Base-by-base conservation (phyloP, 2,888 invertebrate species). In the Hypercompe scribonia region DNA sequence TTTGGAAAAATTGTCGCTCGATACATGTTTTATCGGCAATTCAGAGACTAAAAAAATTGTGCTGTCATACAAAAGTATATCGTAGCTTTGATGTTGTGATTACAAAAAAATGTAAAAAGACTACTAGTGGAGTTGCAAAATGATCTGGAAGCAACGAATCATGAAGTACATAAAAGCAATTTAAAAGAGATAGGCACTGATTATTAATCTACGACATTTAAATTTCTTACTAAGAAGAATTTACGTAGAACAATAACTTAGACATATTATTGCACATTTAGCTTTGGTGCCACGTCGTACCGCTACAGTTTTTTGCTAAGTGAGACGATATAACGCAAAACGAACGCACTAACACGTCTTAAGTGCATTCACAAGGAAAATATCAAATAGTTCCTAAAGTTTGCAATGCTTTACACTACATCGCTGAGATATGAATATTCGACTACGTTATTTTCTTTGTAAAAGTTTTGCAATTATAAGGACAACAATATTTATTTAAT, bases 321-420 rank as follows among this genome's bases (percentile, higher is more conserved):
- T 78, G 81, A 74, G 73, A 42, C 50, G 71, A 39, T 68, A 73
- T 68, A 39, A 65, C 74, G 70, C 64, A 65, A 42, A 65, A 74
- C 74, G 75, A 82, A 83, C 79, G 77, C 76, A 83, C 78, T 82
- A 76, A 78, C 76, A 69, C 80, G 39, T 76, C 72, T 79, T 74
- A 81, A 81, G 77, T 84, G 83, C 83, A 84, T 76, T 78, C 73
- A 71, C 76, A 71, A 28, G 72, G 77, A 78, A 82, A 82, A 84
- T 79, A 75, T 77, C 83, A 84, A 78, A 76, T 64, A 28, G 54
- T 61, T 28, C 58, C 81, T 75, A 80, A 77, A 84, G 78, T 50
- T 76, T 73, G 33, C 61, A 34, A 76, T 68, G 68, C 77, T 68
- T 72, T 42, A 46, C 39, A 39, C 66, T 64, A 18, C 68, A n/a